phyloP scores from a whole-genome alignment of 2,888 invertebrate genomes.

The Napeogenes inachia region DNA sequence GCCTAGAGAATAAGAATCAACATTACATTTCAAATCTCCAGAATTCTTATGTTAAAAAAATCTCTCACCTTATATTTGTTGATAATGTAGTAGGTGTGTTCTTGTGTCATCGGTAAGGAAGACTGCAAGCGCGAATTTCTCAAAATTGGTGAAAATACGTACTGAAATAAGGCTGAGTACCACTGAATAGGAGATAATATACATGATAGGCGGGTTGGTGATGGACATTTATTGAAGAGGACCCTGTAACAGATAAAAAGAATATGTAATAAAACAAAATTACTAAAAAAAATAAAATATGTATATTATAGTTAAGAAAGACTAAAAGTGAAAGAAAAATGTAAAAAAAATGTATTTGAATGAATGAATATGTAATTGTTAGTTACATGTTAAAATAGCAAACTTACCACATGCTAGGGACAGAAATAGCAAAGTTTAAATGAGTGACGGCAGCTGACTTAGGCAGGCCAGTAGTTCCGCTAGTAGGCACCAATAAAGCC shows the following conservation, averaged over 20 bases:
- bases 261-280: too few species aligned
- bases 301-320: too few species aligned
- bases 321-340: too few species aligned
- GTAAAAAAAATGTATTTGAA: too few species aligned
- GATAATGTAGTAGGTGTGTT: slow-evolving; percentile 42
- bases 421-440: slow-evolving; percentile 42
- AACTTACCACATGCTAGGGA: slow-evolving; percentile 48
- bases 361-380: too few species aligned
- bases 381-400: too few species aligned
- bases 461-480: slow-evolving; percentile 58
- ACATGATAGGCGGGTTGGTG: slow-evolving; percentile 39
- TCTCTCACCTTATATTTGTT: slow-evolving; percentile 43
- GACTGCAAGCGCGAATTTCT: slow-evolving; percentile 46
- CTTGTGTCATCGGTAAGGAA: slow-evolving; percentile 35
- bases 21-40: not conserved
- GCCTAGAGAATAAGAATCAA: not conserved
- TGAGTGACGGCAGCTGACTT: slow-evolving; percentile 50
- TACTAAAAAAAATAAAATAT: too few species aligned
- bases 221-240: slow-evolving; percentile 35
- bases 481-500: slow-evolving; percentile 51
- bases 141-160: slow-evolving; percentile 39
- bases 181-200: slow-evolving; percentile 49
- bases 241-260: slow-evolving; percentile 15
- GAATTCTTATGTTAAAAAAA: not conserved
- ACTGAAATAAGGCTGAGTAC: slow-evolving; percentile 43